Percentiles rank a stretch among this genome's conserved stretches.
These are phyloP conservation scores for Menura novaehollandiae DNA, from an alignment of 2,113 vertebrate genomes.

Conservation along the genomic window DNA sequence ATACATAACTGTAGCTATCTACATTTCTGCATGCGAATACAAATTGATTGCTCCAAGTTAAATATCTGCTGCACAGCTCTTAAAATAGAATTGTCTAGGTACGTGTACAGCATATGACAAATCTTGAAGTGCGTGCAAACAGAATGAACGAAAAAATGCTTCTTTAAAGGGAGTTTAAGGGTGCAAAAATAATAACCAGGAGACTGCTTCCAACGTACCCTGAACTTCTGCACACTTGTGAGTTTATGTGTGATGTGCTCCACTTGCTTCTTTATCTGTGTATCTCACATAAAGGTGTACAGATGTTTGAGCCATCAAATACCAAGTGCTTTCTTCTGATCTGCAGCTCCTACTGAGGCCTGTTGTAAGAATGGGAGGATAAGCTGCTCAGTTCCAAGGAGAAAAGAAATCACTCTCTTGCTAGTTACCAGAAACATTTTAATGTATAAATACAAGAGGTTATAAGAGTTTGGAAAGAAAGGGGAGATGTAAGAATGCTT, in stretches of 20 bases:
- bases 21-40: rapidly evolving
- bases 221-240: background rate
- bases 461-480: background rate
- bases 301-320: rapidly evolving
- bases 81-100: background rate
- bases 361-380: background rate
- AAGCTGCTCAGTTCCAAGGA: background rate
- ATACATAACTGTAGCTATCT: background rate
- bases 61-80: background rate
- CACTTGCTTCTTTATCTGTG: rapidly evolving
- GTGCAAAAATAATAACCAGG: background rate
- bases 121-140: rapidly evolving
- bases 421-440: background rate
- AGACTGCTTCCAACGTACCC: background rate
- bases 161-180: background rate
- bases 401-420: background rate
- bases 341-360: background rate
- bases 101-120: rapidly evolving
- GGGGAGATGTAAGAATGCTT: background rate
- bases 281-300: rapidly evolving
- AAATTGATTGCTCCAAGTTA: background rate
- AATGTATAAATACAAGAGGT: background rate
- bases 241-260: rapidly evolving
- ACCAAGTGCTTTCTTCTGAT: background rate
- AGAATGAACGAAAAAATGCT: background rate